These are phyloP conservation scores for Syndactyla subalaris DNA, from an alignment of 2,797 vertebrate species.

Conservation along the genomic window DNA sequence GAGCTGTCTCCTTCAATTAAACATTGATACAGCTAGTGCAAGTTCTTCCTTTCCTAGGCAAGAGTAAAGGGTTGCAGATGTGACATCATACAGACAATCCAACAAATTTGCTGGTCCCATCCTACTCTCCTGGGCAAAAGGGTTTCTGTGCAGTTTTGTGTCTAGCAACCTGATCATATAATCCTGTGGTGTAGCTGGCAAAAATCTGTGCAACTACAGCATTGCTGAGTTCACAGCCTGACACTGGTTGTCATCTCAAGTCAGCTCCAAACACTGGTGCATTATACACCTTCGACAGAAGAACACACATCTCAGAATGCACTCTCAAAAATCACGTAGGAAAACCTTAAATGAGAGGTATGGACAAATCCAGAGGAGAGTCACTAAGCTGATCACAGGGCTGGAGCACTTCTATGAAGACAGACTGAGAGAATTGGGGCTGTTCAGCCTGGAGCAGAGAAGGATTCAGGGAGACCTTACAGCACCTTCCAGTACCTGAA, in stretches of 20 bases:
- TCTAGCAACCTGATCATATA: background rate
- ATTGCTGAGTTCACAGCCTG: background rate
- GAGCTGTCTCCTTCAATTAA: background rate
- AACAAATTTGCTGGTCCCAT: background rate
- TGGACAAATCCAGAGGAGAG: background rate
- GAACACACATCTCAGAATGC: background rate
- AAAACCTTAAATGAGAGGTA: background rate
- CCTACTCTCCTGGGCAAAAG: background rate
- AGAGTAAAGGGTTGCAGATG: background rate
- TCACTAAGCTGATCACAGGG: background rate
- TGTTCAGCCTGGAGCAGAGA: background rate
- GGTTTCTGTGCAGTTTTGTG: background rate
- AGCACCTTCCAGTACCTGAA: background rate
- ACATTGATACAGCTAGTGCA: fast-evolving
- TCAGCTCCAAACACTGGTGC: background rate
- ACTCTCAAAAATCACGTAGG: background rate
- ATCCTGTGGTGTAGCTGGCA: background rate
- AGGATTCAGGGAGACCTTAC: background rate
- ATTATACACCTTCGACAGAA: background rate
- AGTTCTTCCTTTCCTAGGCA: background rate
- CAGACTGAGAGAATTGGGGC: background rate
- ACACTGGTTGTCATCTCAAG: background rate
- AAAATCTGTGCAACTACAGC: background rate
- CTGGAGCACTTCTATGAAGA: background rate
- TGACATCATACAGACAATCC: background rate